Conservation (phyloP, 64 coral and sea anemone genomes). For the Dendronephthya gigantea region DNA sequence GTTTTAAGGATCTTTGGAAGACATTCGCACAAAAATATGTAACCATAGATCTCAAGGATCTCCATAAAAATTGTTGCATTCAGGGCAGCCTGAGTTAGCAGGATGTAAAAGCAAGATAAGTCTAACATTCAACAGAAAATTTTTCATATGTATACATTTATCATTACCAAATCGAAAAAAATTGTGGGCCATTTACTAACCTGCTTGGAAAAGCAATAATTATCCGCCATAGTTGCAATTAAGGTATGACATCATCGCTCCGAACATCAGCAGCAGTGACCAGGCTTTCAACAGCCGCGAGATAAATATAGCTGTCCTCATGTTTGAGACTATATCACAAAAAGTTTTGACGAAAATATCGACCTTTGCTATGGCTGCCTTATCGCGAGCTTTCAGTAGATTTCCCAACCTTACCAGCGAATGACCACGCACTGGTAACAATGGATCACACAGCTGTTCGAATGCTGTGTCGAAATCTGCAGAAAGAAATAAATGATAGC, state of each 20-base stretch:
- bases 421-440: slow-evolving; percentile 73
- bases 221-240: too few species aligned
- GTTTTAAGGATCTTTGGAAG: too few species aligned
- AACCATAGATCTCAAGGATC: too few species aligned
- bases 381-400: slow-evolving; percentile 46
- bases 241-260: not conserved
- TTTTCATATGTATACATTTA: too few species aligned
- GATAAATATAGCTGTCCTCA: slow-evolving; percentile 8
- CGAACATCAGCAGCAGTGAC: not conserved
- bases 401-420: slow-evolving; percentile 57
- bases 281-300: not conserved
- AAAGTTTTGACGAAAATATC: slow-evolving; percentile 30
- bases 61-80: too few species aligned
- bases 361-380: slow-evolving; percentile 40
- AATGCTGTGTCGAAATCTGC: slow-evolving; percentile 62
- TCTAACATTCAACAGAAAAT: too few species aligned
- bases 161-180: too few species aligned
- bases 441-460: slow-evolving; percentile 60
- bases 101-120: too few species aligned
- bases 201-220: too few species aligned
- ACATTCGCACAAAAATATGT: too few species aligned
- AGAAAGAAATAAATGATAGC: not conserved
- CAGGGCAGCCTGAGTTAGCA: too few species aligned
- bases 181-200: too few species aligned
- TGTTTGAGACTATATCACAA: not conserved